Evolutionary conservation across 2,797 vertebrate species (phyloP).

Genomic region (Pantherophis vulpinus): DNA sequence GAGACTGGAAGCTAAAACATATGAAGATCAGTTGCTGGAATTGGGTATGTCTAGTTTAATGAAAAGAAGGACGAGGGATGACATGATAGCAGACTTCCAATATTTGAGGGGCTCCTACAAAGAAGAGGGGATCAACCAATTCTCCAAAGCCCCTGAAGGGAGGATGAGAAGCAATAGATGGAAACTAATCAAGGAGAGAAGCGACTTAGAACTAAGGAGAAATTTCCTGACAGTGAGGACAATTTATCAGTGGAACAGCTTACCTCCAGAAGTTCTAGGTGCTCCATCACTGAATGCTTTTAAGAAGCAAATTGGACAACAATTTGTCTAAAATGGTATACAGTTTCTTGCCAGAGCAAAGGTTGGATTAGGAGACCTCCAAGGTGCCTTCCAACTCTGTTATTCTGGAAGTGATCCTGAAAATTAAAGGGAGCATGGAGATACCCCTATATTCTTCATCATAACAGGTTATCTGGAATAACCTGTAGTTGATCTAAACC

Average conservation of each 20-base stretch:
- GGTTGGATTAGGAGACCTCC: not conserved
- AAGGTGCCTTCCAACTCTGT: not conserved
- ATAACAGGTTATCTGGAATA: not conserved
- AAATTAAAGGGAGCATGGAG: not conserved
- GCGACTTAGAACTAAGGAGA: not conserved
- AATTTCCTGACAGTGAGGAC: not conserved
- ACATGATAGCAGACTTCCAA: not conserved
- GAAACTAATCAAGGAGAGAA: not conserved
- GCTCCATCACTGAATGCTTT: not conserved
- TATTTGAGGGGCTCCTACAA: not conserved
- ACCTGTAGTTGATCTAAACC: not conserved
- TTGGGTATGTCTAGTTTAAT: not conserved
- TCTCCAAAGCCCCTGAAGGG: not conserved
- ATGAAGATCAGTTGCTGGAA: not conserved
- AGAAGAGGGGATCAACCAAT: not conserved
- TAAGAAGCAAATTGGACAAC: not conserved
- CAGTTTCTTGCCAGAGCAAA: not conserved
- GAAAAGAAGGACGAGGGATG: not conserved
- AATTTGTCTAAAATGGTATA: not conserved
- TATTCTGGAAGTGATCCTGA: not conserved
- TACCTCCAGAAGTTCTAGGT: not conserved
- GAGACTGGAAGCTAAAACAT: not conserved
- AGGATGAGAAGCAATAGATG: not conserved
- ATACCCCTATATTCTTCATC: not conserved
- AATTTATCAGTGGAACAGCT: not conserved